These are phyloP conservation scores for Alentia gelatinosa DNA, from an alignment of 2,888 invertebrate genomes.

Conservation along the genomic window DNA sequence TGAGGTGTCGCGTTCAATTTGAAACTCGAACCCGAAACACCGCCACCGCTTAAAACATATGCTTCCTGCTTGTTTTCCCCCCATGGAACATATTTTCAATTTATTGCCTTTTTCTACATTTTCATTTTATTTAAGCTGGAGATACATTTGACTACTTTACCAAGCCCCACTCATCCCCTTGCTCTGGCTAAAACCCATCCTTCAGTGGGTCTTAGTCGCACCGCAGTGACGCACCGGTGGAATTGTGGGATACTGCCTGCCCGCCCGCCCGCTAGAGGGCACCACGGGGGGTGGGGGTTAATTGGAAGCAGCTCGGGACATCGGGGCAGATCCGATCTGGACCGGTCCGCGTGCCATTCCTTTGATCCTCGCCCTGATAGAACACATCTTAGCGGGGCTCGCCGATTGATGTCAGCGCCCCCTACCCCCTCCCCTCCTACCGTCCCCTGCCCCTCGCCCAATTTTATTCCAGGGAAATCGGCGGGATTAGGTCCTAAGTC, in stretches of 20 bases:
- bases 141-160: too few relatives aligned
- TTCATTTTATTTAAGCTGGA: too few relatives aligned
- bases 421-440: neutral
- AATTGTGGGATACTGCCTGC: too few relatives aligned
- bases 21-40: too few relatives aligned
- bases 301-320: conserved; percentile 26
- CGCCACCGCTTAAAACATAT: too few relatives aligned
- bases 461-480: conserved; percentile 49
- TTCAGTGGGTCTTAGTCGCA: neutral
- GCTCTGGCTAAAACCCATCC: neutral
- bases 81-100: too few relatives aligned
- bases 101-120: too few relatives aligned
- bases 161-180: too few relatives aligned
- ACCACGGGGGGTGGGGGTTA: conserved; percentile 18
- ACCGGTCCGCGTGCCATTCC: neutral
- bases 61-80: too few relatives aligned
- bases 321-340: neutral
- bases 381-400: conserved; percentile 33
- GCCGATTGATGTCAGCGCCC: conserved; percentile 34
- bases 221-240: neutral
- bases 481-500: conserved; percentile 20
- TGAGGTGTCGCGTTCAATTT: too few relatives aligned
- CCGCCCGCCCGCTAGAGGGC: neutral
- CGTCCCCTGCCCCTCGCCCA: conserved; percentile 7
- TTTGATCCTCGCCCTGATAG: conserved; percentile 44